Evolutionary conservation across 2,113 vertebrate genomes (phyloP), one percentile per base, ranked within the genome.

Genomic region (Cinclus cinclus): DNA sequence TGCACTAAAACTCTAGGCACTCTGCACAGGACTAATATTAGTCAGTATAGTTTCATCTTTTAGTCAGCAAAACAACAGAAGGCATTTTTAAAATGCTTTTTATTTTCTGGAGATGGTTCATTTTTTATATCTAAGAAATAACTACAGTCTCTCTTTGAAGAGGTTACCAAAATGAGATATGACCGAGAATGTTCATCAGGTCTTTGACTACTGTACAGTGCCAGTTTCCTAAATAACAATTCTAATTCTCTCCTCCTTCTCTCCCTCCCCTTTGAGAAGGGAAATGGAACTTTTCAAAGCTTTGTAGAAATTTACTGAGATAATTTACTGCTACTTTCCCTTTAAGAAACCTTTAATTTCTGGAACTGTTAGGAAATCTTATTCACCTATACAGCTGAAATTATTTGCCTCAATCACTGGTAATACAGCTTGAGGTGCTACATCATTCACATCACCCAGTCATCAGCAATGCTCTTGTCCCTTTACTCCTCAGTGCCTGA

Each of bases 11-110:
- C 42, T 74, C 37, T 37, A 86, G 79, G 67, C 63, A 65, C 37
- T 21, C 15, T 30, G 31, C n/a, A 33, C 2, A 3, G 20, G 39
- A 77, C 64, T 63, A 55, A 73, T 83, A 94, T 74, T 47, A 77
- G 50, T 46, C 67, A 91, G n/a, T 46, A 49, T 0, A 86, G 53
- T 25, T 83, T 46, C 25, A 53, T 46, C 42, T 92, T 90, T 80
- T 58, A 83, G 90, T 63, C 89, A 90, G 76, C 68, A 89, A 92
- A 91, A 89, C 80, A 92, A 92, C 89, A 92, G 83, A 95, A 19
- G 22, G 47, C 59, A 87, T 90, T 94, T 92, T 91, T 17, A 75
- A 96, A 89, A 91, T 89, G 47, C 42, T 86, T 70, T 68, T 56
- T 82, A 22, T 88, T 90, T 96, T 75, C 83, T 56, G 70, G 46